Percentiles rank a stretch among this genome's conserved stretches.
Conservation (phyloP, 2,888 invertebrate species). For the Rhingia campestris region DNA sequence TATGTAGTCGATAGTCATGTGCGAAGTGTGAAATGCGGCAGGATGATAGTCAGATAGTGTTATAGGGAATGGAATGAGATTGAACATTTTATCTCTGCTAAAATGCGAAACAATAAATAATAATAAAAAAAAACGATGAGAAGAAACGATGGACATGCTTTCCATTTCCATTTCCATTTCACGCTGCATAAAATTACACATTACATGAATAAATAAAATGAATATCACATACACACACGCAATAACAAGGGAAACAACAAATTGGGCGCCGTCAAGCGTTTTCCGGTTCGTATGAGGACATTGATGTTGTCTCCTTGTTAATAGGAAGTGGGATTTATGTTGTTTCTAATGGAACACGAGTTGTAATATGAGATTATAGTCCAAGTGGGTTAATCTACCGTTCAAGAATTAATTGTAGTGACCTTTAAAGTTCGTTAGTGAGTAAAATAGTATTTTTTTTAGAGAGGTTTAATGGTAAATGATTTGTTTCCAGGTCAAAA, state of each 20-base stretch:
- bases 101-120: constrained; percentile 51
- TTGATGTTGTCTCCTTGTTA: constrained; percentile 15
- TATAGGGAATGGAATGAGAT: constrained; percentile 6
- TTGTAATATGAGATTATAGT: neutral
- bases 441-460: too few species aligned
- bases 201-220: constrained; percentile 57
- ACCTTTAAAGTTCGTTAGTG: too few species aligned
- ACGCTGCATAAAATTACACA: constrained; percentile 65
- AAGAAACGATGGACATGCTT: constrained; percentile 61
- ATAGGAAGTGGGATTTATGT: neutral
- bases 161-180: constrained; percentile 65
- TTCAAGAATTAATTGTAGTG: too few species aligned
- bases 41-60: neutral
- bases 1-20: constrained; percentile 4
- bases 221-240: constrained; percentile 1
- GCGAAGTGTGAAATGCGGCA: neutral
- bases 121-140: constrained; percentile 18
- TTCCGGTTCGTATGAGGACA: constrained; percentile 41
- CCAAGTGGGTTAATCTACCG: neutral
- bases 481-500: too few species aligned
- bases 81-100: constrained; percentile 54
- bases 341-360: neutral
- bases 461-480: too few species aligned
- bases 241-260: constrained; percentile 18
- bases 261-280: constrained; percentile 59